Conservation (phyloP, 2,113 vertebrate genomes). For the Cisticola juncidis region DNA sequence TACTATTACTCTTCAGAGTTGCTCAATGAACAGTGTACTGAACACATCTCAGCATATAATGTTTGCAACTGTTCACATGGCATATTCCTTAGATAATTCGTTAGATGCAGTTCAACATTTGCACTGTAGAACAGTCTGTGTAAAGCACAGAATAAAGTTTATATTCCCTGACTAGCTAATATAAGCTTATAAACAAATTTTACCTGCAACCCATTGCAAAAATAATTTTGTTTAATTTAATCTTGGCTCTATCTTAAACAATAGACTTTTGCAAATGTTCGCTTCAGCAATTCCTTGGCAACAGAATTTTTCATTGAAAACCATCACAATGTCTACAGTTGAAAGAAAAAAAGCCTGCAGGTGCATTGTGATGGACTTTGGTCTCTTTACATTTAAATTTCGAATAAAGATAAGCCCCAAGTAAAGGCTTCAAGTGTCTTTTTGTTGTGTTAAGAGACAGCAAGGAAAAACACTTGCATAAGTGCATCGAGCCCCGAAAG, state of each 20-base stretch:
- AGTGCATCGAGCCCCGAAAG: neutral
- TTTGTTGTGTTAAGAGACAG: neutral
- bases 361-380: neutral
- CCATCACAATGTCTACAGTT: neutral
- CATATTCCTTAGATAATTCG: constrained; percentile 19
- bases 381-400: constrained; percentile 8
- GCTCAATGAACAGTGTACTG: neutral
- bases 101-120: neutral
- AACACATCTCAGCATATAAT: constrained; percentile 15
- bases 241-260: neutral
- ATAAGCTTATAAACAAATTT: constrained; percentile 17
- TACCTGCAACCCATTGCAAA: neutral
- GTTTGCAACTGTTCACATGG: neutral
- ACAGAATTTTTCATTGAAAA: constrained; percentile 3
- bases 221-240: neutral
- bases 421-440: constrained; percentile 17
- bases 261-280: neutral
- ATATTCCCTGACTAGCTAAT: constrained; percentile 28
- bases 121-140: neutral
- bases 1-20: constrained; percentile 34
- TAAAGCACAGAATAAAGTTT: constrained; percentile 23
- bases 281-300: neutral
- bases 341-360: neutral
- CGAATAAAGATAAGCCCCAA: constrained; percentile 20
- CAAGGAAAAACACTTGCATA: constrained; percentile 38